A percentile compares a stretch with the other conserved stretches of the same genome.
These are phyloP conservation scores for Scaptomyza reducta DNA, from an alignment of 2,888 invertebrate species.

Conservation along the genomic window DNA sequence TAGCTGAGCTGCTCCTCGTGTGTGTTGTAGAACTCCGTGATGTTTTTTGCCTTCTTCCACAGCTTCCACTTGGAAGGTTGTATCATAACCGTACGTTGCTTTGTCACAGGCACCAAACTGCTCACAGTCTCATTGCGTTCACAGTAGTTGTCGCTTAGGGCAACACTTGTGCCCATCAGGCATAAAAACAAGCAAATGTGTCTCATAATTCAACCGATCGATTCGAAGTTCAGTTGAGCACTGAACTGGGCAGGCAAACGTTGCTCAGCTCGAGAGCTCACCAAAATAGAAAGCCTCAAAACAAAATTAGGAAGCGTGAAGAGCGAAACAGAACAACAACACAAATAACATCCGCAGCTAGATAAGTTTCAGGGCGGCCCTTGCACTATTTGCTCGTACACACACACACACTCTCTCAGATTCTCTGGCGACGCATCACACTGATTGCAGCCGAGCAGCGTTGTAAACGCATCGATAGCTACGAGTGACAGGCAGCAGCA, in stretches of 20 bases:
- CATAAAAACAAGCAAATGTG: conserved; percentile 21
- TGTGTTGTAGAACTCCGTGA: conserved; percentile 56
- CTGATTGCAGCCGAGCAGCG: conserved; percentile 40
- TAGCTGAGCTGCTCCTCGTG: conserved; percentile 54
- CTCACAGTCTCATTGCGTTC: conserved; percentile 57
- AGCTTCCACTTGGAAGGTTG: conserved; percentile 56
- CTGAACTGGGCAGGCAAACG: conserved; percentile 37
- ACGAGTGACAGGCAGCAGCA: conserved; percentile 7
- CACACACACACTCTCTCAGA: not conserved
- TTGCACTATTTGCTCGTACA: conserved; percentile 34
- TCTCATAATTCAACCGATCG: conserved; percentile 38
- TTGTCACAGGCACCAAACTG: conserved; percentile 52
- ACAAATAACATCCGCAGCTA: conserved; percentile 59
- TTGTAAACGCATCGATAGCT: conserved; percentile 29
- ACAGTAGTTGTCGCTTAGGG: conserved; percentile 60
- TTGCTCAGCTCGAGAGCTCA: conserved; percentile 47
- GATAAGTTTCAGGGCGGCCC: conserved; percentile 50
- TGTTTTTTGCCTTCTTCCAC: conserved; percentile 53
- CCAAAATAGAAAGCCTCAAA: conserved; percentile 6
- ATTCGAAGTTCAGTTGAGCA: conserved; percentile 37
- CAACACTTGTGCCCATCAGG: conserved; percentile 30
- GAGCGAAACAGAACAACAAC: not conserved
- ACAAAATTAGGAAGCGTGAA: not conserved
- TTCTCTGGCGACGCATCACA: conserved; percentile 4
- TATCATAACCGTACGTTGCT: conserved; percentile 54